Evolutionary conservation across 1,140 invertebrate genomes (phyloP), one percentile per base, ranked within the genome.

Genomic region (Drosophila carrolli): DNA sequence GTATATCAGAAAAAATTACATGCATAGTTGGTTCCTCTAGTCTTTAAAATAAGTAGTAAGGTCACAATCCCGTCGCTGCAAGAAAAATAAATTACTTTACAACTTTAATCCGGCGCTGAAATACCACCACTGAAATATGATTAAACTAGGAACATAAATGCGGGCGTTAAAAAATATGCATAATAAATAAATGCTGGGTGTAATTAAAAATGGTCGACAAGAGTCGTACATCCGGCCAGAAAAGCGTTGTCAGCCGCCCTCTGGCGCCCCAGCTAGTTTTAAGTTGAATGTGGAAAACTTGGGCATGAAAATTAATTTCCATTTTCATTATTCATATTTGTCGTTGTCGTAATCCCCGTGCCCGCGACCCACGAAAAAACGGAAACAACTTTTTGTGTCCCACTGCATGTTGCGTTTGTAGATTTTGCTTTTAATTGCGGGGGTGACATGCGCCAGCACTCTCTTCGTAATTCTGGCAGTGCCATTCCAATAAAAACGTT

Each of bases 391-490:
- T 78, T 78, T 68, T 58, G 66, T 29, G 57, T 65, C 61, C 62
- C 71, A 55, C 23, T 85, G 62, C 56, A 68, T 79, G 61, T 82
- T 66, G 65, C 66, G 47, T 51, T 73, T 66, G 70, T 62, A 75
- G 71, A 83, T 88, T 82, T 73, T 63, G 75, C 66, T 88, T 83
- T 83, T 80, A 86, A 86, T 86, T 88, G 80, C 83, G 51, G 55
- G 57, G 19, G 53, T 66, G 59, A 51, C 67, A 67, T 63, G 40
- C 57, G 62, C 32, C 27, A 14, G 41, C 54, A 56, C 40, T 32
- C 48, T 41, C 53, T 37, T 43, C 58, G 13, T 13, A 27, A 57
- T 65, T 60, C 14, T 57, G 78, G 55, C 58, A 46, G 29, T 76
- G 79, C 47, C 79, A 74, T 83, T 86, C 75, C 65, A 72, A 83